Conservation (phyloP, 2,888 invertebrate species). For the Ophion ventricosus region DNA sequence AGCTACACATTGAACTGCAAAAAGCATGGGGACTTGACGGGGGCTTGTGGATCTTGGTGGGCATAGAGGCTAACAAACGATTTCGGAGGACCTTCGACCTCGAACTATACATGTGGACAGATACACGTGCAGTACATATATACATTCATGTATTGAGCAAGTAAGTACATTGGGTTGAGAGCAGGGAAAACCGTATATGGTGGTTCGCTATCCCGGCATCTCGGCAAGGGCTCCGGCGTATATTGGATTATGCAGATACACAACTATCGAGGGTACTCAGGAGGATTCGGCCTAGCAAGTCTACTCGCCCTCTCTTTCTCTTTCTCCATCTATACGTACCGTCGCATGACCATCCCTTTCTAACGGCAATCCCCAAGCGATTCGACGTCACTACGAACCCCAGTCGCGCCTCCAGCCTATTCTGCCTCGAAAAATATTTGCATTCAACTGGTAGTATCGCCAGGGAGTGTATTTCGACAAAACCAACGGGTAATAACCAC, state of each 20-base stretch:
- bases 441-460: conserved; percentile 74
- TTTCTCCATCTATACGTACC: conserved; percentile 35
- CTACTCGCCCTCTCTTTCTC: conserved; percentile 22
- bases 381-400: conserved; percentile 41
- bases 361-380: conserved; percentile 38
- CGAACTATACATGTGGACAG: conserved; percentile 17
- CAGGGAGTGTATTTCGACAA: conserved; percentile 52
- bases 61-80: conserved; percentile 75
- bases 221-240: conserved; percentile 70
- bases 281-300: conserved; percentile 68
- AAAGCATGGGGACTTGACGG: conserved; percentile 58
- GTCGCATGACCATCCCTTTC: conserved; percentile 58
- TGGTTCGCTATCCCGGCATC: conserved; percentile 56
- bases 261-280: conserved; percentile 69
- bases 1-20: conserved; percentile 32
- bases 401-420: conserved; percentile 44
- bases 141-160: conserved; percentile 12
- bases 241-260: conserved; percentile 80
- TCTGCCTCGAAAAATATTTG: conserved; percentile 76
- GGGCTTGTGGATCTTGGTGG: conserved; percentile 57
- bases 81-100: conserved; percentile 74
- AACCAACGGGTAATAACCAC: conserved; percentile 45
- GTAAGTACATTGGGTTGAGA: conserved; percentile 5
- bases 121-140: conserved; percentile 23
- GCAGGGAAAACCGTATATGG: conserved; percentile 21